Evolutionary conservation across 2,113 vertebrate genomes (phyloP).

Genomic region (Oncorhynchus gorbuscha): DNA sequence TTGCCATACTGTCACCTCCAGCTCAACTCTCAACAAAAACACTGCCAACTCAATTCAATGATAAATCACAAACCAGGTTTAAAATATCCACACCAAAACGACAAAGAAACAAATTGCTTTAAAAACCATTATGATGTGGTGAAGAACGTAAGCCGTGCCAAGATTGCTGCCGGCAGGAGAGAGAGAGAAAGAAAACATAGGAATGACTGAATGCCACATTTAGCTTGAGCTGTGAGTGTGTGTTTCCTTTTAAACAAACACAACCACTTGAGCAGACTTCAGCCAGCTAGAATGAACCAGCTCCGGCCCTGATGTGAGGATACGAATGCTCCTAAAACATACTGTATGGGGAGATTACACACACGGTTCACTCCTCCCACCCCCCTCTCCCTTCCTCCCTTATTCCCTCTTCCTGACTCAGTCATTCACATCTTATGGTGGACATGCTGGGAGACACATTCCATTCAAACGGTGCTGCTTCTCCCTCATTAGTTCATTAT

Average conservation of each 20-base stretch:
- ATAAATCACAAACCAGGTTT: neutral
- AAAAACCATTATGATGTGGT: slow-evolving; percentile 2
- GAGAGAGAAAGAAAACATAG: slow-evolving; percentile 1
- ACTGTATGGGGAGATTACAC: neutral
- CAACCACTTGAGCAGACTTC: slow-evolving; percentile 18
- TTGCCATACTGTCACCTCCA: slow-evolving; percentile 11
- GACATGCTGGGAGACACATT: slow-evolving; percentile 4
- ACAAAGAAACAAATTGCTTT: slow-evolving; percentile 12
- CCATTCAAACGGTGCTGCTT: slow-evolving; percentile 1
- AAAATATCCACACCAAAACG: neutral
- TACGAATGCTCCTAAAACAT: neutral
- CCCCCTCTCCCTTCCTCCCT: neutral
- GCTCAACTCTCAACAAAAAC: slow-evolving; percentile 5
- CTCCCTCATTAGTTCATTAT: slow-evolving; percentile 34
- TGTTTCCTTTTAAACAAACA: slow-evolving; percentile 19
- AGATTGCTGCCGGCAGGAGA: neutral
- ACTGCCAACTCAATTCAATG: neutral
- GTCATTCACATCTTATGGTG: slow-evolving; percentile 5
- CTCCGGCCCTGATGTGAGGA: neutral
- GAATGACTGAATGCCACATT: slow-evolving; percentile 3
- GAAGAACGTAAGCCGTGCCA: neutral
- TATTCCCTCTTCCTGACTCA: neutral
- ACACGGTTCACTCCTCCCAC: neutral
- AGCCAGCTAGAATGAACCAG: neutral
- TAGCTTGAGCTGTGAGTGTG: slow-evolving; percentile 2